These are phyloP conservation scores for Euplagia quadripunctaria DNA, from an alignment of 2,888 invertebrate species.

Conservation along the genomic window DNA sequence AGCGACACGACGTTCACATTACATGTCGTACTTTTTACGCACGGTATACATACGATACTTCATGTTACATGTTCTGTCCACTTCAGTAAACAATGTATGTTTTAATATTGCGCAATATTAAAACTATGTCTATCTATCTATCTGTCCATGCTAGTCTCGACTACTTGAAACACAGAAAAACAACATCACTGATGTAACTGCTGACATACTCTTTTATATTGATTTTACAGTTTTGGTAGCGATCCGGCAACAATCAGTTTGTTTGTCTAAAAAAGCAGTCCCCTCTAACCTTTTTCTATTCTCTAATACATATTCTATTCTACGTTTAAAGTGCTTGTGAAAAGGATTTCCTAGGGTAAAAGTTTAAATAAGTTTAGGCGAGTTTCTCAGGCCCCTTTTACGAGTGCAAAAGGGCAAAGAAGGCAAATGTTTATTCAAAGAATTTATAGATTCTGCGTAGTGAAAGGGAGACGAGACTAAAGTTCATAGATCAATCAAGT, in stretches of 20 bases:
- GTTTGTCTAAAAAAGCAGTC: conserved; percentile 68
- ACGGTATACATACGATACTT: no score
- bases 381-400: conserved; percentile 84
- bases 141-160: no score
- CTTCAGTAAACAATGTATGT: no score
- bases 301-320: conserved; percentile 83
- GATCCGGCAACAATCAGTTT: conserved; percentile 54
- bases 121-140: no score
- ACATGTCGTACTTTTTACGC: no score
- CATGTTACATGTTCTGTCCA: no score
- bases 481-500: conserved; percentile 57
- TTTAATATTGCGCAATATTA: no score
- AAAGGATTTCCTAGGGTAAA: conserved; percentile 85
- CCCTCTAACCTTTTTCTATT: conserved; percentile 67
- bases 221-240: conserved; percentile 21
- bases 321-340: conserved; percentile 81
- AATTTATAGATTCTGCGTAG: conserved; percentile 81
- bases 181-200: no score
- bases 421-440: conserved; percentile 86
- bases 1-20: no score
- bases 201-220: conserved; percentile 2
- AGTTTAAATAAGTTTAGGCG: conserved; percentile 86
- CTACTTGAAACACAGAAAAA: no score
- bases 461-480: conserved; percentile 65
- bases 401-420: conserved; percentile 84